Evolutionary conservation across 1,140 invertebrate species (phyloP).

Genomic region (Zeugodacus cucurbitae): DNA sequence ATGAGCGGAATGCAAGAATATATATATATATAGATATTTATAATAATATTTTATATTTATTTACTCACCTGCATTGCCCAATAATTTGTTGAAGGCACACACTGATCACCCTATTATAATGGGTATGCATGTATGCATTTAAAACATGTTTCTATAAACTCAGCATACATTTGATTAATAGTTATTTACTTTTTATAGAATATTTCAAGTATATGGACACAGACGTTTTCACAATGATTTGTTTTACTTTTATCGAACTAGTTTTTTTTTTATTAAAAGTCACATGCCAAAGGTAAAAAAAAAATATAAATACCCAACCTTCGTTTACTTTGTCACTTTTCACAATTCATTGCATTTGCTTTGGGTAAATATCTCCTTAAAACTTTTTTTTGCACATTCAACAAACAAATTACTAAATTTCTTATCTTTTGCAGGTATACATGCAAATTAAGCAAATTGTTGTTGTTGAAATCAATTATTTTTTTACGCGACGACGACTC

Average conservation of each 20-base stretch:
- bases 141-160: constrained; percentile 53
- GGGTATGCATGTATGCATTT: constrained; percentile 68
- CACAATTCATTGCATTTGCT: constrained; percentile 11
- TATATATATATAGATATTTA: too few relatives aligned
- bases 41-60: too few relatives aligned
- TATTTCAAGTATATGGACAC: neutral
- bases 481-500: constrained; percentile 15
- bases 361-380: neutral
- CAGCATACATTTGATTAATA: constrained; percentile 12
- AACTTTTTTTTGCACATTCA: neutral
- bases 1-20: too few relatives aligned
- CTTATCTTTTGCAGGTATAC: neutral
- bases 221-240: neutral
- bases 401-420: constrained; percentile 6
- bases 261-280: neutral
- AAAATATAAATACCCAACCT: neutral
- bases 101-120: constrained; percentile 65
- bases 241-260: neutral
- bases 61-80: constrained; percentile 66
- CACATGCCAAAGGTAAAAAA: neutral
- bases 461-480: neutral
- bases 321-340: constrained; percentile 13
- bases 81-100: constrained; percentile 64
- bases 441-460: neutral
- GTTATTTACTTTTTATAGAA: neutral